Percentiles rank a stretch among this genome's conserved stretches.
Evolutionary conservation across 2,797 vertebrate species (phyloP).

Genomic region (Lagothrix lagotricha): DNA sequence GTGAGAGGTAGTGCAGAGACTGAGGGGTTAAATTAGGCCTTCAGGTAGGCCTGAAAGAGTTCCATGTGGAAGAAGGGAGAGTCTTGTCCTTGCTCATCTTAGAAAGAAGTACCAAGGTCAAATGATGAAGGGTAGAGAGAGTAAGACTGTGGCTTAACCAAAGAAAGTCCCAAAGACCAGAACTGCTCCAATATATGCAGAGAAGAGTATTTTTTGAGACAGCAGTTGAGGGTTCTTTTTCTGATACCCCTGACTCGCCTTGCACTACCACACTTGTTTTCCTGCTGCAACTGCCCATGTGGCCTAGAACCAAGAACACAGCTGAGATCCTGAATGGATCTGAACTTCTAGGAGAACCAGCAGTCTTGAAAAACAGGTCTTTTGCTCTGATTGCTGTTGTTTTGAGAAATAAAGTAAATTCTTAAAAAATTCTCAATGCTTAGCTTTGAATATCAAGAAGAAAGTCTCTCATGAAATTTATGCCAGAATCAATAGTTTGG

Average conservation of each 20-base stretch:
- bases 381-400: not conserved
- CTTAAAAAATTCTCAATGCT: not conserved
- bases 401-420: not conserved
- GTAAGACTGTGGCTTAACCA: not conserved
- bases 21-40: not conserved
- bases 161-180: not conserved
- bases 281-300: not conserved
- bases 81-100: not conserved
- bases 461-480: not conserved
- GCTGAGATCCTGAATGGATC: not conserved
- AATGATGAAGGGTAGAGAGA: not conserved
- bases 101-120: not conserved
- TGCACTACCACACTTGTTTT: not conserved
- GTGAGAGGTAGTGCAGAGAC: not conserved
- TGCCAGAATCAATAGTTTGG: not conserved
- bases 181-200: not conserved
- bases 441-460: not conserved
- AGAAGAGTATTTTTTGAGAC: not conserved
- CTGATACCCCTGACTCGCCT: accelerated
- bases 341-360: not conserved
- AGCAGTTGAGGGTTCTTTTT: not conserved
- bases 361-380: not conserved
- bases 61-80: not conserved
- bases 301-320: not conserved
- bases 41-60: not conserved